Base-by-base conservation (phyloP, 2,888 invertebrate genomes). In the Aplocera efformata region DNA sequence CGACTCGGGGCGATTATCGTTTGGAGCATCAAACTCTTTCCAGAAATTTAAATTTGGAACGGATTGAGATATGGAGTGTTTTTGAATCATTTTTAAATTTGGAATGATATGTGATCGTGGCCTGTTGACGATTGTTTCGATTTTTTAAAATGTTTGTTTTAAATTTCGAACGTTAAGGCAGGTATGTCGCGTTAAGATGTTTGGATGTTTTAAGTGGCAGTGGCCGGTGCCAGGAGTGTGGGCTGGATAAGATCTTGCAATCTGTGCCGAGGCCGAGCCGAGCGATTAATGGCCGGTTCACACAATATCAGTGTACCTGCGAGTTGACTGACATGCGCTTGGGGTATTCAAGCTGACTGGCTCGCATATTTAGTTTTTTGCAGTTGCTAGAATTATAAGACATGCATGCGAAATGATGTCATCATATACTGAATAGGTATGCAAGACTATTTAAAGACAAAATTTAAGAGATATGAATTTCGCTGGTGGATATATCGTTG, bases 1-100 rank as follows among this genome's bases (percentile, higher is more conserved):
- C 72, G 70, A 66, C 62, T 72, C 66, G 60, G 60, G 58, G 60
- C 73, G 80, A 81, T 79, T 80, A 82, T 81, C 82, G 75, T 79
- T 71, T 63, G 70, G 67, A 73, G 75, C 77, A 75, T 77, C 79
- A 75, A 80, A 82, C 80, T 80, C 76, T 82, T 84, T 79, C 74
- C 76, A 80, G 79, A 80, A 81, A 77, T 79, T 76, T 81, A 82
- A 81, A 82, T 83, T 80, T 79, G 71, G 80, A 79, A 79, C 65
- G 74, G 74, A 78, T 80, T 82, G 76, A 81, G 74, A 76, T 76
- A 81, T 75, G 72, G 72, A 67, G 74, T 78, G 75, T 77, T 73
- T 73, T 73, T 58, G 66, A 75, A 73, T 73, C 69, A 70, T 78
- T 80, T 76, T 81, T 77, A 78, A 79, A 76, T 78, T 73, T 74